Base-by-base conservation (phyloP, 2,113 vertebrate genomes). In the Varanus salvator region DNA sequence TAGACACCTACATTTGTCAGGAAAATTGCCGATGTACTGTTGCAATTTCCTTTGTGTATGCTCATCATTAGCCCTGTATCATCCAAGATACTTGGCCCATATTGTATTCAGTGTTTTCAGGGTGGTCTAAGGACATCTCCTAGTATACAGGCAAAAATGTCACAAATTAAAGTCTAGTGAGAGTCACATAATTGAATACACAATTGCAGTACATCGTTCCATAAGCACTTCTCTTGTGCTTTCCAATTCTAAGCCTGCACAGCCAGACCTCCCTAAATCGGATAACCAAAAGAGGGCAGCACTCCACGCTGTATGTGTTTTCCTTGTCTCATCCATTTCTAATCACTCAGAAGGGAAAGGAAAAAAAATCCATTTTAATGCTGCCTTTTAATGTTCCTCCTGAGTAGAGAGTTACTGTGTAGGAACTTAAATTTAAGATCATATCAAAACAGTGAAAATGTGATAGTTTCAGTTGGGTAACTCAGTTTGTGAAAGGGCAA, bases 271-370 rank as follows among this genome's bases (percentile, higher is more conserved):
- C n/a, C 74, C 72, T 88, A 64, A 92, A 94, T 90, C 94, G 7
- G 86, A 34, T 66, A 92, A 87, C 96, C 90, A 94, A 97, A 95
- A 97, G 93, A 95, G 94, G 89, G 90, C 92, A 96, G 90, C 50
- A 93, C 91, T 93, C 89, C 23, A 94, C 93, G 77, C 89, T 84
- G 84, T 68, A 92, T 93, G n/a, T 64, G 0, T 9, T 86, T 48
- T 80, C 12, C 12, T 29, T 92, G 86, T 72, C 52, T 11, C 38
- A 52, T 68, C 54, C 74, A 60, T 2, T 94, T 90, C 64, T 94
- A 27, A 89, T 95, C 81, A 90, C 31, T 0, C 0, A 85, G 84
- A 75, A 66, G 54, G 34, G 71, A 38, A 89, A 85, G 93, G 4
- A 34, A 34, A 25, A n/a, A 29, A 29, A 91, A 88, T 85, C 14